Conservation (phyloP, 2,888 invertebrate species). For the Dysmachus trigonus region DNA sequence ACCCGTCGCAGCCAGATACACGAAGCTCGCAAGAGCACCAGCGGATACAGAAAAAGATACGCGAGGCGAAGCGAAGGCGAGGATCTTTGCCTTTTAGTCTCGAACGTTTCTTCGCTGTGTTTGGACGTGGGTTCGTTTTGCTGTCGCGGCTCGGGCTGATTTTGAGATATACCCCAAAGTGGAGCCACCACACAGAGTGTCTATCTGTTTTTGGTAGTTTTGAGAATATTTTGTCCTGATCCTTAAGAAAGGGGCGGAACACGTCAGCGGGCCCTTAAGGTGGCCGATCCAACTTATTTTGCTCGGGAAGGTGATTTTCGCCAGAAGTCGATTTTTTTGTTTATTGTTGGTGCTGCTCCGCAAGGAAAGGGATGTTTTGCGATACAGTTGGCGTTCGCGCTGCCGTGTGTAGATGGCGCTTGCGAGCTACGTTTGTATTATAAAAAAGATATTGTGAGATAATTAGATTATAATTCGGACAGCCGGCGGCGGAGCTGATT, state of each 20-base stretch:
- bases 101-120: conserved; percentile 62
- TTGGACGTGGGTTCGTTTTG: conserved; percentile 55
- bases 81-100: conserved; percentile 54
- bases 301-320: not conserved
- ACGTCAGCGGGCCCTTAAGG: not conserved
- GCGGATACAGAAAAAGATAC: conserved; percentile 38
- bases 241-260: not conserved
- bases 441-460: not conserved
- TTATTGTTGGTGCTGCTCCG: not conserved
- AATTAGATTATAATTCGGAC: not conserved
- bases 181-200: not conserved
- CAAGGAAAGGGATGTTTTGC: not conserved
- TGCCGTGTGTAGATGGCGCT: conserved; percentile 10
- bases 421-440: not conserved
- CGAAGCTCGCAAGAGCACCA: conserved; percentile 33
- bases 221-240: not conserved
- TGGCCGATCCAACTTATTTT: not conserved
- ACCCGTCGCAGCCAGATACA: not conserved
- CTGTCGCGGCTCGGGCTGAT: not conserved
- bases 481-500: not conserved
- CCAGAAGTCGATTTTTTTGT: not conserved
- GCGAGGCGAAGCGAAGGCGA: not conserved
- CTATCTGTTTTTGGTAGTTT: not conserved
- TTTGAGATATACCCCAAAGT: not conserved
- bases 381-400: not conserved